These are phyloP conservation scores for Ploceus nigricollis DNA, from an alignment of 2,113 vertebrate species.

Conservation along the genomic window DNA sequence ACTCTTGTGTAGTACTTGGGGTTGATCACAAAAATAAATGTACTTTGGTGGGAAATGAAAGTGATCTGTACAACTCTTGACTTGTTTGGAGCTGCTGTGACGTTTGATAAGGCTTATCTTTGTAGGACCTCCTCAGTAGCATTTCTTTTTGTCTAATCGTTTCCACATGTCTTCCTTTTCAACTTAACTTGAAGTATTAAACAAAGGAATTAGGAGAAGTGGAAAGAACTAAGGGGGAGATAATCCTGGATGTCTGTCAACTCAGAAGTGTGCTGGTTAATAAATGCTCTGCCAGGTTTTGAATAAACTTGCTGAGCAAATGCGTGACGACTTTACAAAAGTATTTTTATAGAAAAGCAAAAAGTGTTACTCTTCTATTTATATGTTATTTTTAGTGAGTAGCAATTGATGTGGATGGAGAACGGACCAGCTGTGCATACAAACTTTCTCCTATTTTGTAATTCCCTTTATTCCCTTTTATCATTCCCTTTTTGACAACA, in stretches of 20 bases:
- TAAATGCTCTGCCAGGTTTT: not conserved
- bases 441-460: not conserved
- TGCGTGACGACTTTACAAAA: rapidly evolving
- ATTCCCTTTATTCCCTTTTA: not conserved
- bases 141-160: not conserved
- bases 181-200: constrained; percentile 1
- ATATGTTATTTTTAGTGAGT: not conserved
- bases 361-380: not conserved
- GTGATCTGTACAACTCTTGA: not conserved
- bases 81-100: constrained; percentile 7
- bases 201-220: not conserved
- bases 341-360: not conserved
- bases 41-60: not conserved
- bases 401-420: not conserved
- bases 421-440: not conserved
- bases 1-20: not conserved
- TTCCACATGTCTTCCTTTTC: constrained; percentile 8
- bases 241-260: not conserved
- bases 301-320: not conserved
- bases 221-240: not conserved
- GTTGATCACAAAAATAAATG: not conserved
- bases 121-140: not conserved
- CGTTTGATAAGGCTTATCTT: constrained; percentile 23
- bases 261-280: not conserved
- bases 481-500: not conserved